Evolutionary conservation across 2,113 vertebrate genomes (phyloP), one percentile per base, ranked within the genome.

Genomic region (Oceanites oceanicus): DNA sequence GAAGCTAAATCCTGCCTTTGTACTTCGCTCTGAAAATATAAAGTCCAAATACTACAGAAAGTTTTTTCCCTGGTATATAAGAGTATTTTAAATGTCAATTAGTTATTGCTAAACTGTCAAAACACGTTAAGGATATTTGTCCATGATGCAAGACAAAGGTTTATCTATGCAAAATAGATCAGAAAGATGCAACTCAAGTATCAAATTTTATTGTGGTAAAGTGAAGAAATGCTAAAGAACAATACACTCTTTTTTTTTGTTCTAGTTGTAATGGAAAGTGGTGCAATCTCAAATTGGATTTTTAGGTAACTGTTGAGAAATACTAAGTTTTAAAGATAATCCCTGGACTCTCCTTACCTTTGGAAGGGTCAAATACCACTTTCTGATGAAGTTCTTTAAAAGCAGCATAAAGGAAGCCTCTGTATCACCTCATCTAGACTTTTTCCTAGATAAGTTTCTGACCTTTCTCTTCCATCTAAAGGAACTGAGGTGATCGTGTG

Each of bases 351-450:
- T 75, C 47, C 79, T 91, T 96, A 86, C 65, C 61, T 96, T 92
- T 89, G 53, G 59, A 81, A 77, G 86, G 88, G 92, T 95, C 92
- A 97, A 81, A 89, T 88, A 96, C 83, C 44, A 78, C 71, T 92
- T 93, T 96, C 72, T 91, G 86, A 86, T 92, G 38, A 94, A 75
- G 55, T 77, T 93, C 40, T 94, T 90, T 95, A 88, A 95, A 94
- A 95, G 68, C 40, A 88, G 73, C 68, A 52, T 88, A 93, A 96
- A 94, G 78, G 76, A 94, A 93, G 26, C 59, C 50, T 71, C 68
- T 91, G 4, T 92, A 58, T 92, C 79, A 89, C 68, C 86, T 95
- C 55, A 81, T 88, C 88, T 86, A 75, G 63, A 75, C 75, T 81
- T 90, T 92, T 88, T 86, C 65, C 56, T 86, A 76, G 34, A 26